phyloP scores from a whole-genome alignment of 2,888 invertebrate genomes.

The Napeogenes sylphis region DNA sequence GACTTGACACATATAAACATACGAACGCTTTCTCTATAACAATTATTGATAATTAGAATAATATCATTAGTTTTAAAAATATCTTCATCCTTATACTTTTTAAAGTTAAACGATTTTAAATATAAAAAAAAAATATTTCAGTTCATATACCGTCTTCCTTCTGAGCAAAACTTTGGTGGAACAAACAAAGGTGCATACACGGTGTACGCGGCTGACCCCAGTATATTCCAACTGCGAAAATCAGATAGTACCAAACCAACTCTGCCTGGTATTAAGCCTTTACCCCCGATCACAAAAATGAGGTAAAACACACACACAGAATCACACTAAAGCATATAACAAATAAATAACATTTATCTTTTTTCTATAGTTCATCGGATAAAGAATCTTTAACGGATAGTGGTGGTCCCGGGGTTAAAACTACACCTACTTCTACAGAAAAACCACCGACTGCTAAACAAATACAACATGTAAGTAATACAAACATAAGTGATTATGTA shows the following conservation, averaged over 20 bases:
- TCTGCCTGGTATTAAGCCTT: slow-evolving; percentile 68
- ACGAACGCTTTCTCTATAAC: too few species aligned
- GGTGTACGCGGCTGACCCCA: slow-evolving; percentile 90
- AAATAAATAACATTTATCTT: background rate
- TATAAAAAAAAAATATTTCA: slow-evolving; percentile 41
- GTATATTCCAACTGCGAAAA: slow-evolving; percentile 81
- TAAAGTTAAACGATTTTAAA: background rate
- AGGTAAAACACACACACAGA: slow-evolving; percentile 56
- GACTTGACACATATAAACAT: too few species aligned
- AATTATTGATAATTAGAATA: too few species aligned
- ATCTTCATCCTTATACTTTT: background rate
- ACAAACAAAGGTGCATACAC: slow-evolving; percentile 84
- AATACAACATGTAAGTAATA: slow-evolving; percentile 54
- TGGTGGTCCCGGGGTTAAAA: slow-evolving; percentile 52
- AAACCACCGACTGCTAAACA: slow-evolving; percentile 57
- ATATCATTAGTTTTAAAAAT: too few species aligned
- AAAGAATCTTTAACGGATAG: slow-evolving; percentile 85
- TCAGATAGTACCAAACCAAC: slow-evolving; percentile 52
- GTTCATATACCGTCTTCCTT: slow-evolving; percentile 90
- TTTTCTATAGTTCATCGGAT: slow-evolving; percentile 79
- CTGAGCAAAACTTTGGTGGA: slow-evolving; percentile 83
- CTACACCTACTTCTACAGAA: slow-evolving; percentile 57
- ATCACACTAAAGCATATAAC: too few species aligned
- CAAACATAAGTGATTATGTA: background rate
- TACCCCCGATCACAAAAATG: slow-evolving; percentile 78